These are phyloP conservation scores for Saccostrea cuccullata DNA, from an alignment of 1,140 invertebrate species.

Conservation along the genomic window DNA sequence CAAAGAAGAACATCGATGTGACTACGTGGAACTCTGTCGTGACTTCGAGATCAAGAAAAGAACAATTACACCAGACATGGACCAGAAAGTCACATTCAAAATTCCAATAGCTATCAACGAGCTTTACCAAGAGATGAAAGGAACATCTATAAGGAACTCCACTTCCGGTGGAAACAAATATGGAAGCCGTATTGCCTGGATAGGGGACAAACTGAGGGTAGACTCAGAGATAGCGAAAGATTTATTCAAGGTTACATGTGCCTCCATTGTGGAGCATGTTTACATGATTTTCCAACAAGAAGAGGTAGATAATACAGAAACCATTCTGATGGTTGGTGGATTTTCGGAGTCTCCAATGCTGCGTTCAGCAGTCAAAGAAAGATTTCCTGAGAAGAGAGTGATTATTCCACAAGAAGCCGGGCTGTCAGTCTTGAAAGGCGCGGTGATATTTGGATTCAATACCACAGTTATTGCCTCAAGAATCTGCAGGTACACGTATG, in stretches of 20 bases:
- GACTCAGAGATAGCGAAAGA: slow-evolving; percentile 54
- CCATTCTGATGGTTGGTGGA: slow-evolving; percentile 61
- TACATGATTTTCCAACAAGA: slow-evolving; percentile 35
- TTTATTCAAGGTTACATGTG: slow-evolving; percentile 49
- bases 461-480: slow-evolving; percentile 54
- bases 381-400: slow-evolving; percentile 47
- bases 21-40: slow-evolving; percentile 48
- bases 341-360: slow-evolving; percentile 59
- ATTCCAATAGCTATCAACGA: slow-evolving; percentile 44
- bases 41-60: slow-evolving; percentile 60
- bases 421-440: slow-evolving; percentile 59
- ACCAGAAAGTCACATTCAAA: slow-evolving; percentile 43
- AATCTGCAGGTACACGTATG: slow-evolving; percentile 59
- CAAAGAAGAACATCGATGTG: slow-evolving; percentile 15
- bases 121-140: slow-evolving; percentile 38
- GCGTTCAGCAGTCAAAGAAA: slow-evolving; percentile 43
- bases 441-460: slow-evolving; percentile 61
- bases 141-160: slow-evolving; percentile 11
- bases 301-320: slow-evolving; percentile 40
- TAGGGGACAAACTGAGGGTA: slow-evolving; percentile 57
- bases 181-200: slow-evolving; percentile 51
- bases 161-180: slow-evolving; percentile 9
- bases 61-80: slow-evolving; percentile 17
- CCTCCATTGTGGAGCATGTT: slow-evolving; percentile 52
- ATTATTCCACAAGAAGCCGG: slow-evolving; percentile 58